A percentile compares a stretch with the other conserved stretches of the same genome.
These are phyloP conservation scores for Microtus richardsoni DNA, from an alignment of 2,113 vertebrate species.

Conservation along the genomic window DNA sequence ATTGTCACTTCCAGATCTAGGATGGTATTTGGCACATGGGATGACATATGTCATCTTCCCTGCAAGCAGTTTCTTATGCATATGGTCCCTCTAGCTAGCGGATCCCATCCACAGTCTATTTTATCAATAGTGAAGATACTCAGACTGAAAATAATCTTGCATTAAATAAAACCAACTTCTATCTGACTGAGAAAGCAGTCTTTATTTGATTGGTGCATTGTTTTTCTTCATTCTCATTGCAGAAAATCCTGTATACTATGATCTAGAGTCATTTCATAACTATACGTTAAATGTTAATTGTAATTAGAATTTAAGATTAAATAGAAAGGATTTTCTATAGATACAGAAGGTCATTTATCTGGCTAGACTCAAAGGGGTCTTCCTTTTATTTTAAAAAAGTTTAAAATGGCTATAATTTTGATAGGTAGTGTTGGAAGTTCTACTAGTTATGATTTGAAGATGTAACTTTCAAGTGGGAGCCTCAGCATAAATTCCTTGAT, in stretches of 20 bases:
- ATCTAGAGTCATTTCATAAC: background rate
- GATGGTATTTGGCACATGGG: constrained; percentile 81
- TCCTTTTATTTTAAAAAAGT: background rate
- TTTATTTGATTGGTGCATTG: constrained; percentile 40
- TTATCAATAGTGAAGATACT: constrained; percentile 78
- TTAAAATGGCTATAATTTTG: constrained; percentile 49
- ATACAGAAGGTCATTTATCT: background rate
- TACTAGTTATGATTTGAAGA: constrained; percentile 44
- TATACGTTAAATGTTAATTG: background rate
- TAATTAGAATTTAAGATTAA: constrained; percentile 46
- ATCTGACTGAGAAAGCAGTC: constrained; percentile 45
- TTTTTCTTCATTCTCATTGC: constrained; percentile 23
- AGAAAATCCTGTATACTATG: background rate
- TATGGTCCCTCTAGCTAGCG: constrained; percentile 76
- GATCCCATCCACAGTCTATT: constrained; percentile 67
- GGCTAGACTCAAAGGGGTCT: background rate
- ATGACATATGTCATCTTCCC: constrained; percentile 80
- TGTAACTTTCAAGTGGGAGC: constrained; percentile 51
- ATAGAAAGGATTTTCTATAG: constrained; percentile 9
- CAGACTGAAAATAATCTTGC: constrained; percentile 76
- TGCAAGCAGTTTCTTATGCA: constrained; percentile 76
- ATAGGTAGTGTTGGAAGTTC: background rate
- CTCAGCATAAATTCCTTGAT: constrained; percentile 57
- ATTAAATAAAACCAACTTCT: constrained; percentile 60
- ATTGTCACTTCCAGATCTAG: constrained; percentile 81